phyloP scores from a whole-genome alignment of 2,888 invertebrate genomes.

The Orchesella flavescens region DNA sequence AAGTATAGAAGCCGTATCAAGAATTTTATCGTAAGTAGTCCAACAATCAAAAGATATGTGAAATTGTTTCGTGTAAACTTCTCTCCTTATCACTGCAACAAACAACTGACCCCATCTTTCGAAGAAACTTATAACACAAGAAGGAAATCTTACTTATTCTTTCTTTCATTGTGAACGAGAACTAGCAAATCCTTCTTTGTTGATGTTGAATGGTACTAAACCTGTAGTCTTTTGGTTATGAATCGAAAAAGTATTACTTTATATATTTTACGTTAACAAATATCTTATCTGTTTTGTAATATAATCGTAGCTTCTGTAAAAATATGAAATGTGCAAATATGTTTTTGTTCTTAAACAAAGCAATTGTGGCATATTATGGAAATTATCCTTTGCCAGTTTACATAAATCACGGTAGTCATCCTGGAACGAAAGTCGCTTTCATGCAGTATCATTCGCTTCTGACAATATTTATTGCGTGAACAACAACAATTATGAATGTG shows the following conservation, averaged over 20 bases:
- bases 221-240: too few relatives aligned
- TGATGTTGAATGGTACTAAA: too few relatives aligned
- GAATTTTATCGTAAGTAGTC: background rate
- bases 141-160: too few relatives aligned
- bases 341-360: background rate
- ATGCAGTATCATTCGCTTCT: background rate
- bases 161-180: too few relatives aligned
- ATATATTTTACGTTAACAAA: too few relatives aligned
- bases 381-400: background rate
- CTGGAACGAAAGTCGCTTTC: background rate
- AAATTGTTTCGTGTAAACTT: background rate
- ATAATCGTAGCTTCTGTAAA: too few relatives aligned
- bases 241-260: too few relatives aligned
- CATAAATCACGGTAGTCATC: background rate
- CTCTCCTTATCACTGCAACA: background rate
- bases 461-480: background rate
- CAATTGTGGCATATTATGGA: background rate
- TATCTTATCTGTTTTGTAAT: too few relatives aligned
- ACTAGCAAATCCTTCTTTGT: too few relatives aligned
- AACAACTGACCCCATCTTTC: slow-evolving; percentile 61
- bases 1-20: background rate
- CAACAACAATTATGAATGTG: background rate
- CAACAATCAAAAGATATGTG: background rate
- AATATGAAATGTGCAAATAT: background rate
- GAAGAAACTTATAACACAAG: slow-evolving; percentile 39